Evolutionary conservation across 2,113 vertebrate genomes (phyloP), one percentile per base, ranked within the genome.

Genomic region (Siniperca knerii): DNA sequence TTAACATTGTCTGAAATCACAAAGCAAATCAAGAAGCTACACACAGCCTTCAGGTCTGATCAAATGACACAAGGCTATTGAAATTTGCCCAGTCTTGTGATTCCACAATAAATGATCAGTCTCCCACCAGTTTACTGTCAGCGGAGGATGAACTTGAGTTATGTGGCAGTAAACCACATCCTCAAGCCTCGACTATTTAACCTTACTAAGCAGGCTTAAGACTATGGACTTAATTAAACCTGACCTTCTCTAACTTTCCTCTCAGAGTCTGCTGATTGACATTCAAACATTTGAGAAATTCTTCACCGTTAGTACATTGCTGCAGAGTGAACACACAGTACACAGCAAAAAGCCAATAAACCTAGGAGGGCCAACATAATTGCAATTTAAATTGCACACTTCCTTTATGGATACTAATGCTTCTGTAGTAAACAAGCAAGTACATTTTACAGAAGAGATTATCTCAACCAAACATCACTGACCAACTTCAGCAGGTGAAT

Each of bases 401-500:
- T 80, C 44, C 55, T 85, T 77, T 70, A 66, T n/a, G 11, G 64
- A 82, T 23, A 72, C 37, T 12, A 75, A 75, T 62, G 58, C 23
- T 12, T 11, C 21, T 21, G 25, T 46, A 85, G 60, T 57, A 66
- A 55, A 79, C 5, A 37, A 79, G 60, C 16, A 65, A 33, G 35
- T 25, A 16, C n/a, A 23, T 46, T 70, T 9, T 42, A 77, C 64
- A 64, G 23, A 42, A 60, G 68, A 68, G 50, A 81, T 77, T 52
- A 71, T 82, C 44, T 48, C 66, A 64, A 29, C 33, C 29, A 16
- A 71, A 69, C 67, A 81, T 69, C 61, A 80, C 40, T 85, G 57
- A 83, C 52, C 75, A 76, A 60, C 77, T 87, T 88, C 66, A 75
- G 66, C 64, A 48, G 58, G 72, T 85, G 79, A 89, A 76, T 84